A percentile compares a stretch with the other conserved stretches of the same genome.
These are phyloP conservation scores for Fragum sueziense DNA, from an alignment of 2,888 invertebrate species.

Conservation along the genomic window DNA sequence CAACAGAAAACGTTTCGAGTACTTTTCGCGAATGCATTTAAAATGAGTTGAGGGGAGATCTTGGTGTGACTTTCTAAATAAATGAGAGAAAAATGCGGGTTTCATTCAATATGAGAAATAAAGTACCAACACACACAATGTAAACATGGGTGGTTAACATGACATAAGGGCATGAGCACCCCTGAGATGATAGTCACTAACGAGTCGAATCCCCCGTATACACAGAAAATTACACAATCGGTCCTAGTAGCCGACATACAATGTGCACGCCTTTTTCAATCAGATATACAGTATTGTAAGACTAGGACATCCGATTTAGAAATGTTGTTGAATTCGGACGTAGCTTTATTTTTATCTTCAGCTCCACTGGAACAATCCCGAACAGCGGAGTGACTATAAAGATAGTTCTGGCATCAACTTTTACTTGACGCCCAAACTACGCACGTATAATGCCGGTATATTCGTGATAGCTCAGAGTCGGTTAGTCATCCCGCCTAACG, in stretches of 20 bases:
- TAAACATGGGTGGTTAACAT: no score
- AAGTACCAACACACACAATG: no score
- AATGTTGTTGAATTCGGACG: neutral
- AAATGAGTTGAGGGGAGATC: no score
- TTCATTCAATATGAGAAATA: no score
- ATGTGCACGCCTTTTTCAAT: neutral
- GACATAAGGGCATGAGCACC: neutral
- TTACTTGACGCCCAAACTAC: slow-evolving; percentile 60
- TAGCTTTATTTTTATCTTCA: slow-evolving; percentile 32
- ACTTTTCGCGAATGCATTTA: no score
- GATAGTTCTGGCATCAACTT: slow-evolving; percentile 68
- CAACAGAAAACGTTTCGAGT: no score
- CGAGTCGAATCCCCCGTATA: neutral
- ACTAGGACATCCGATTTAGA: neutral
- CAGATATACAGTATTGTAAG: neutral
- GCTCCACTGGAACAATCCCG: slow-evolving; percentile 71
- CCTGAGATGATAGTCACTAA: neutral
- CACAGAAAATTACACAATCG: neutral
- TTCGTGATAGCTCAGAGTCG: slow-evolving; percentile 59
- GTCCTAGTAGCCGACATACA: neutral
- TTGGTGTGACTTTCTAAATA: no score
- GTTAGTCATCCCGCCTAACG: slow-evolving; percentile 66
- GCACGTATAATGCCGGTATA: slow-evolving; percentile 60
- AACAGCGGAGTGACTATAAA: slow-evolving; percentile 51
- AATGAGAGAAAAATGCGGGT: no score